Percentiles rank a stretch among this genome's conserved stretches.
These are phyloP conservation scores for Crotalus helleri DNA, from an alignment of 2,113 vertebrate genomes.

Conservation along the genomic window DNA sequence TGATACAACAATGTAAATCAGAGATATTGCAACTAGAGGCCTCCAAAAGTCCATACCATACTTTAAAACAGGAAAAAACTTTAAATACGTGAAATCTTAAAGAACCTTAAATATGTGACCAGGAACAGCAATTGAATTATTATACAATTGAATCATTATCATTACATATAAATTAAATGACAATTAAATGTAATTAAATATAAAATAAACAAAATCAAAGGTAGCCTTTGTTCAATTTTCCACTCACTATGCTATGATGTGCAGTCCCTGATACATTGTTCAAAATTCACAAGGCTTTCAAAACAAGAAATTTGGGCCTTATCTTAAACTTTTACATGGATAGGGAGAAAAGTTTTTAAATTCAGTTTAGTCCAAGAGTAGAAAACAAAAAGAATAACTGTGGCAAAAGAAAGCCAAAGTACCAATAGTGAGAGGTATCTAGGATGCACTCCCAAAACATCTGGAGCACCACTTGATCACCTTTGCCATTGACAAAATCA, in stretches of 20 bases:
- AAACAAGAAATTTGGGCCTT: background rate
- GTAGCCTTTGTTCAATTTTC: background rate
- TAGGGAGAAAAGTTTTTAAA: background rate
- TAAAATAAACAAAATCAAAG: background rate
- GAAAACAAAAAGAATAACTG: background rate
- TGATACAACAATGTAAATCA: background rate
- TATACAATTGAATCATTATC: background rate
- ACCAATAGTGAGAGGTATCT: background rate
- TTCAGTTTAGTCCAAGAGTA: background rate
- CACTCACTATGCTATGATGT: background rate
- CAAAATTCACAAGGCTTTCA: background rate
- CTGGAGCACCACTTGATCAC: background rate
- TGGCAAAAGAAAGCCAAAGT: background rate
- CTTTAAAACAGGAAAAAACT: background rate
- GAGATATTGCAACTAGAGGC: background rate
- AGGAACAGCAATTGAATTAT: background rate
- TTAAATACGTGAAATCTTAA: background rate
- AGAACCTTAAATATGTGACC: background rate
- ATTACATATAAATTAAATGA: background rate
- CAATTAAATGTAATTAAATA: background rate
- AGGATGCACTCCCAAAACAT: background rate
- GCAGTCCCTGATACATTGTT: background rate
- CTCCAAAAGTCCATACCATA: background rate
- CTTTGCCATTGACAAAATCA: background rate
- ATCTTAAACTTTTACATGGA: background rate